These are phyloP conservation scores for Papilio polyxenes DNA, from an alignment of 1,140 invertebrate genomes.

Conservation along the genomic window DNA sequence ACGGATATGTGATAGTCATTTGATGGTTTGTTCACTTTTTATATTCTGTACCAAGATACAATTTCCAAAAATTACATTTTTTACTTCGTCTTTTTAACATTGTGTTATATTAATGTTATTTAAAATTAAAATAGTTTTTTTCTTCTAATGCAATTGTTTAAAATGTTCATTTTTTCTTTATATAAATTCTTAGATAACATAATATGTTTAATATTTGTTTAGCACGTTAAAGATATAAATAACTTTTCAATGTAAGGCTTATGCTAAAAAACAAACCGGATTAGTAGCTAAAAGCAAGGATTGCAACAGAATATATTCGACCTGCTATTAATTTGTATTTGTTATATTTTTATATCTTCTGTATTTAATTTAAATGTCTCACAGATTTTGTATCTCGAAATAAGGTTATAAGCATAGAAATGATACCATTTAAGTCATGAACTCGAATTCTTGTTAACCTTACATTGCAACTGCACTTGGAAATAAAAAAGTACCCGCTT, in stretches of 20 bases:
- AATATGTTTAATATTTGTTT: neutral
- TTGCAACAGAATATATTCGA: neutral
- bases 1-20: too few species aligned
- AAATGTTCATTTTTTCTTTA: too few species aligned
- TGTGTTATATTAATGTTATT: too few species aligned
- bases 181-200: too few species aligned
- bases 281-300: constrained; percentile 3
- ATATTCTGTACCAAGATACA: neutral
- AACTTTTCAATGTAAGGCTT: neutral
- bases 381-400: neutral
- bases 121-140: too few species aligned
- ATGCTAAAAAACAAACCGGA: constrained; percentile 21
- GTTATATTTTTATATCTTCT: constrained; percentile 11
- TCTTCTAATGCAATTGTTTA: too few species aligned
- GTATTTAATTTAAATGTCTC: constrained; percentile 16
- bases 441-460: constrained; percentile 31
- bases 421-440: constrained; percentile 31
- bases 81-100: too few species aligned
- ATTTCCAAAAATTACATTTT: too few species aligned
- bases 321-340: neutral
- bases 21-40: neutral
- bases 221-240: neutral
- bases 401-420: constrained; percentile 3
- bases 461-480: neutral
- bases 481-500: neutral